These are phyloP conservation scores for Poecilia picta DNA, from an alignment of 2,797 vertebrate species.

Conservation along the genomic window DNA sequence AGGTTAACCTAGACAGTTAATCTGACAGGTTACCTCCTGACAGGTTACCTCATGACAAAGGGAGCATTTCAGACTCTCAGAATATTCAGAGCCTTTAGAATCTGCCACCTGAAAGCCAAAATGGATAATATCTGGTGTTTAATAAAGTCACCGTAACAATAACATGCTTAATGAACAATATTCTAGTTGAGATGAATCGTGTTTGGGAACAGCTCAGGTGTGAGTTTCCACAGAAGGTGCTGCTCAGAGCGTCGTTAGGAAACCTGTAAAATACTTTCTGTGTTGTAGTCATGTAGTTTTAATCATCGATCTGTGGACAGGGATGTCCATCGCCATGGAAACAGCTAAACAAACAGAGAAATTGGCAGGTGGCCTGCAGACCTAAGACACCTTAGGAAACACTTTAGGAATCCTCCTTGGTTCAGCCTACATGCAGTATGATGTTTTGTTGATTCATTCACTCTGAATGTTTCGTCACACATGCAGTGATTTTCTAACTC, in stretches of 20 bases:
- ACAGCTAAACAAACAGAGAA: neutral
- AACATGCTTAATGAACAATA: too few species aligned
- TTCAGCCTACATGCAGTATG: slow-evolving; percentile 97
- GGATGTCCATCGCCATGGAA: neutral
- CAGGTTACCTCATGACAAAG: too few species aligned
- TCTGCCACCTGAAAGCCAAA: too few species aligned
- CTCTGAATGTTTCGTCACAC: slow-evolving; percentile 85
- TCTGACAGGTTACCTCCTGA: too few species aligned
- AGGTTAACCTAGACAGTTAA: too few species aligned
- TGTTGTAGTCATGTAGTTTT: neutral
- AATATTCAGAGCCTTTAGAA: too few species aligned
- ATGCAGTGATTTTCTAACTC: slow-evolving; percentile 83
- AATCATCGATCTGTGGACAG: neutral
- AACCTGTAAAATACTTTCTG: neutral
- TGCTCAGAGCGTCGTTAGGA: neutral
- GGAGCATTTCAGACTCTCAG: too few species aligned
- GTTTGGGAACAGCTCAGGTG: too few species aligned
- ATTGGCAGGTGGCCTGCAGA: neutral
- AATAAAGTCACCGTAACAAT: too few species aligned
- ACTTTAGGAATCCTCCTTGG: slow-evolving; percentile 68
- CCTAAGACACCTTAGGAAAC: neutral
- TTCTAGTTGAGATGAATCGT: too few species aligned
- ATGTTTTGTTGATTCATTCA: slow-evolving; percentile 86
- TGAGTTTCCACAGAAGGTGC: neutral
- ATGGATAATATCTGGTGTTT: too few species aligned